phyloP scores from a whole-genome alignment of 2,888 invertebrate genomes.

The Slavum lentiscoides region DNA sequence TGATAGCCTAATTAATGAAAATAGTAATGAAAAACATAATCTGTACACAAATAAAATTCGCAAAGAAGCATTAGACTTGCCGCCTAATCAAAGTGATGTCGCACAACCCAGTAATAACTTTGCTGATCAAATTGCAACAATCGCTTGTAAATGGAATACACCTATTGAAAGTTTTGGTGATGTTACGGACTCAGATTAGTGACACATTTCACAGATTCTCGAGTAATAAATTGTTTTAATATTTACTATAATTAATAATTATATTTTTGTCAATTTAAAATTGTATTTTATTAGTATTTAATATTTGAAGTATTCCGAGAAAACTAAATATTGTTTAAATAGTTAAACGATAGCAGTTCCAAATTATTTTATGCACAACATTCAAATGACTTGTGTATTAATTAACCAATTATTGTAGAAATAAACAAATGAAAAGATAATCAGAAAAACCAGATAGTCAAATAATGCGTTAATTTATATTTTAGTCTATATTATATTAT shows the following conservation, averaged over 20 bases:
- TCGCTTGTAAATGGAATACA: constrained; percentile 41
- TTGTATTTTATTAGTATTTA: too few relatives aligned
- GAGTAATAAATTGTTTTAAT: neutral
- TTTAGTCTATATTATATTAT: too few relatives aligned
- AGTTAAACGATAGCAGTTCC: too few relatives aligned
- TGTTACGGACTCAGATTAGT: constrained; percentile 33
- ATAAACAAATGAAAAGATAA: too few relatives aligned
- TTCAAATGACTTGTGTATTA: too few relatives aligned
- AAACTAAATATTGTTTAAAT: too few relatives aligned
- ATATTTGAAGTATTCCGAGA: too few relatives aligned
- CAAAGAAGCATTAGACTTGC: constrained; percentile 24
- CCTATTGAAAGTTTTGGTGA: constrained; percentile 35
- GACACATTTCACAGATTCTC: neutral
- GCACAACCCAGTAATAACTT: constrained; percentile 1
- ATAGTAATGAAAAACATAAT: neutral
- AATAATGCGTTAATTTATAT: too few relatives aligned
- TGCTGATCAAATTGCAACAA: constrained; percentile 36
- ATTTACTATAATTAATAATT: neutral
- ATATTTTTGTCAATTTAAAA: too few relatives aligned
- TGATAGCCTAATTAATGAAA: neutral
- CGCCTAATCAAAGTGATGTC: neutral
- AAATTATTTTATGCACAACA: too few relatives aligned
- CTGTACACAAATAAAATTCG: neutral
- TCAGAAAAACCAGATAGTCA: too few relatives aligned
- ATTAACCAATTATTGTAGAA: too few relatives aligned